Evolutionary conservation across 1,140 invertebrate genomes (phyloP).

Genomic region (Paramacrobiotus metropolitanus): DNA sequence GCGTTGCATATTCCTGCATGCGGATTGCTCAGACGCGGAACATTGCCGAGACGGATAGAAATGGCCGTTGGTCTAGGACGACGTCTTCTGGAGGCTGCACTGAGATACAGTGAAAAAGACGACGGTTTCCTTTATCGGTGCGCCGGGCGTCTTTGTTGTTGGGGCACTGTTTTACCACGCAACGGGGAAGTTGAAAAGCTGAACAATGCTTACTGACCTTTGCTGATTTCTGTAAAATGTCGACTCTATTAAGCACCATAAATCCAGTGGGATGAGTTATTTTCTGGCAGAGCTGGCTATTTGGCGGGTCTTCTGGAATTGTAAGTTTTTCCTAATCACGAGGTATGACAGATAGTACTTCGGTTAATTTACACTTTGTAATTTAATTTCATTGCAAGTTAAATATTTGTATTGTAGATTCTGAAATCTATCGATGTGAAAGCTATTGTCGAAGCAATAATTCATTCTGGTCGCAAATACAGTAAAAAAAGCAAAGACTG

Average conservation of each 20-base stretch:
- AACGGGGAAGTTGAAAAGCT: slow-evolving; percentile 14
- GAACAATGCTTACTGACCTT: slow-evolving; percentile 15
- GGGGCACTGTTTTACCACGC: slow-evolving; percentile 19
- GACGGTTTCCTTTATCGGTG: slow-evolving; percentile 26
- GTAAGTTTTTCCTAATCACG: slow-evolving; percentile 28
- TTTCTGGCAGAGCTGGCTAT: slow-evolving; percentile 56
- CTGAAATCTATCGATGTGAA: slow-evolving; percentile 17
- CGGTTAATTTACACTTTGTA: no score
- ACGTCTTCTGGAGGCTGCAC: slow-evolving; percentile 4
- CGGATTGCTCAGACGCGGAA: slow-evolving; percentile 18
- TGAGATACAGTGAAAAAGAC: slow-evolving; percentile 16
- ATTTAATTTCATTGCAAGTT: no score
- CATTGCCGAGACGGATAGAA: slow-evolving; percentile 8
- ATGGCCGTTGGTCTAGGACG: not conserved
- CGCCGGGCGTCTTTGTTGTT: slow-evolving; percentile 23
- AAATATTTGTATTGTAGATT: no score
- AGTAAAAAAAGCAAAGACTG: slow-evolving; percentile 28
- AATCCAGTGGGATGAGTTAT: slow-evolving; percentile 53
- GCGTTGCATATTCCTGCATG: slow-evolving; percentile 26
- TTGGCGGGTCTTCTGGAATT: slow-evolving; percentile 48
- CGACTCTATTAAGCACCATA: slow-evolving; percentile 33
- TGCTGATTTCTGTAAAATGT: slow-evolving; percentile 18
- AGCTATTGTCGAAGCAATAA: slow-evolving; percentile 37
- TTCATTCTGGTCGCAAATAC: slow-evolving; percentile 43
- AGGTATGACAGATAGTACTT: no score